phyloP scores from a whole-genome alignment of 2,113 vertebrate genomes.

The Muntiacus reevesi region DNA sequence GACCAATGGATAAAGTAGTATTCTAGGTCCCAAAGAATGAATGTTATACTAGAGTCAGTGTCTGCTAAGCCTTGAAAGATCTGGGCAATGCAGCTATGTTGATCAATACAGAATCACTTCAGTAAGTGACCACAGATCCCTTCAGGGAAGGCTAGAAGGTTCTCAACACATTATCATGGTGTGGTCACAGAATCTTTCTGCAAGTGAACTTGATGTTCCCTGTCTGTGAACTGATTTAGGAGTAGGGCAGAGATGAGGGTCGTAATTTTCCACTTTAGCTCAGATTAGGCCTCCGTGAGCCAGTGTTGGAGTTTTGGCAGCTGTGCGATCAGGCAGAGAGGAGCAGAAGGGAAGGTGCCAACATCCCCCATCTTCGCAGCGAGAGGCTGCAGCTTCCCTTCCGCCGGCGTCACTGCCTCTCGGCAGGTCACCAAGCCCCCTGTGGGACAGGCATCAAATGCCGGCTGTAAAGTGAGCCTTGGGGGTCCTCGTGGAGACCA shows the following conservation, averaged over 20 bases:
- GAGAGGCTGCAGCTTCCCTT: not conserved
- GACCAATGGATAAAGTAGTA: not conserved
- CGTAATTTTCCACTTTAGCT: not conserved
- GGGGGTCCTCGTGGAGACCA: not conserved
- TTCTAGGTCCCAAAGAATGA: not conserved
- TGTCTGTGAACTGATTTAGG: not conserved
- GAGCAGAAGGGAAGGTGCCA: not conserved
- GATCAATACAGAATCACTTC: not conserved
- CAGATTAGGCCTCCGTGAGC: not conserved
- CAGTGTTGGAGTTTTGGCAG: not conserved
- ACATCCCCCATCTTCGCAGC: not conserved
- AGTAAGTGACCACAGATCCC: not conserved
- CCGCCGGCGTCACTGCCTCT: not conserved
- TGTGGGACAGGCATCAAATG: not conserved
- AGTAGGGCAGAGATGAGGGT: not conserved
- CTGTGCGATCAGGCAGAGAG: not conserved
- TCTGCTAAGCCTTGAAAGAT: not conserved
- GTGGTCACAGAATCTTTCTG: not conserved
- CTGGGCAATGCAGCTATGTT: not conserved
- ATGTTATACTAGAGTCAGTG: not conserved
- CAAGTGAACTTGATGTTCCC: not conserved
- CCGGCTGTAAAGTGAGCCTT: rapidly evolving
- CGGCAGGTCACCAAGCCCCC: rapidly evolving
- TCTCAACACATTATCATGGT: no score
- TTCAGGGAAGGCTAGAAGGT: not conserved